phyloP scores from a whole-genome alignment of 2,888 invertebrate genomes.

The Lapara coniferarum region DNA sequence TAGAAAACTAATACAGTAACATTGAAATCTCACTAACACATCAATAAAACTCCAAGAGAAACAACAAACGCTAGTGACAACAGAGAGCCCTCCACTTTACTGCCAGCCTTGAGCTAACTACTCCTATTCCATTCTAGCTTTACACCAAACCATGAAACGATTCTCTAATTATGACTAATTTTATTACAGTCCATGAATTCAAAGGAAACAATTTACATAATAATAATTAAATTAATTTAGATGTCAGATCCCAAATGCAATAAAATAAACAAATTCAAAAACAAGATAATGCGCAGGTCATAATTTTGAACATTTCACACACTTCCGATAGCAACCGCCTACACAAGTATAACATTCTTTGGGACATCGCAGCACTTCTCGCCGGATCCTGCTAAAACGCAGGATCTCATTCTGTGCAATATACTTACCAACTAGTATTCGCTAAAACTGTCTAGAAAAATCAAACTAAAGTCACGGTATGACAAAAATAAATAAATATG shows the following conservation, averaged over 20 bases:
- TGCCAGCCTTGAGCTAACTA: slow-evolving; percentile 65
- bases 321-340: slow-evolving; percentile 56
- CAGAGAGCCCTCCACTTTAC: slow-evolving; percentile 50
- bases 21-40: slow-evolving; percentile 71
- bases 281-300: slow-evolving; percentile 35
- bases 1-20: slow-evolving; percentile 64
- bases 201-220: slow-evolving; percentile 43
- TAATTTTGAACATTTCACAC: slow-evolving; percentile 46
- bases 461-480: slow-evolving; percentile 69
- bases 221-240: slow-evolving; percentile 45
- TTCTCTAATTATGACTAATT: slow-evolving; percentile 53
- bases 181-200: slow-evolving; percentile 55
- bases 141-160: slow-evolving; percentile 67
- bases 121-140: slow-evolving; percentile 55
- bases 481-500: slow-evolving; percentile 81
- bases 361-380: slow-evolving; percentile 78
- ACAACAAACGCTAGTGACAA: slow-evolving; percentile 66
- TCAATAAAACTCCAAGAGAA: slow-evolving; percentile 67
- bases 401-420: slow-evolving; percentile 76
- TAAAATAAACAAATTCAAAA: slow-evolving; percentile 42
- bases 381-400: slow-evolving; percentile 79
- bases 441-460: slow-evolving; percentile 70
- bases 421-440: slow-evolving; percentile 70
- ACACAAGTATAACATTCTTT: slow-evolving; percentile 77
- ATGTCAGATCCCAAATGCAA: slow-evolving; percentile 58